Evolutionary conservation across 2,888 invertebrate genomes (phyloP).

Genomic region (Rhagophthalmus giganteus): DNA sequence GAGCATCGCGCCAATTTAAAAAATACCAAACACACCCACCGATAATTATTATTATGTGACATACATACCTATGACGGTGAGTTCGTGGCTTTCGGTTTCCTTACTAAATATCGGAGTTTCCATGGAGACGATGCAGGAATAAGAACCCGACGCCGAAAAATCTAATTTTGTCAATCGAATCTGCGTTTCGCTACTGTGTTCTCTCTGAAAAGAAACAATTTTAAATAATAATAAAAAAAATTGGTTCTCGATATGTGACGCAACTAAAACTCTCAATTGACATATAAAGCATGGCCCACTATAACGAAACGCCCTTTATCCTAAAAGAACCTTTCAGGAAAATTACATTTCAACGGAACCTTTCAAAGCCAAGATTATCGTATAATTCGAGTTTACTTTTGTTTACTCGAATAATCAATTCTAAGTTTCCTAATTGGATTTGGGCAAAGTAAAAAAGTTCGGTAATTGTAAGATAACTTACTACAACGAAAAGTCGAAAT

Average conservation of each 20-base stretch:
- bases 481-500: slow-evolving; percentile 7
- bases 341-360: no score
- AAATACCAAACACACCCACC: no score
- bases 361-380: no score
- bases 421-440: slow-evolving; percentile 14
- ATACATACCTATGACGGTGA: slow-evolving; percentile 79
- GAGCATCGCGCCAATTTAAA: no score
- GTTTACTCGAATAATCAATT: slow-evolving; percentile 13
- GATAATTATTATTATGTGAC: no score
- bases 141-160: slow-evolving; percentile 76
- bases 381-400: slow-evolving; percentile 2
- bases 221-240: slow-evolving; percentile 4
- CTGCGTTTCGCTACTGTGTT: slow-evolving; percentile 68
- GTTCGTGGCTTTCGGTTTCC: slow-evolving; percentile 73
- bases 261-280: neutral
- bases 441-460: neutral
- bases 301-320: neutral
- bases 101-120: slow-evolving; percentile 82
- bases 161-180: slow-evolving; percentile 73
- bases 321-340: neutral
- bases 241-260: slow-evolving; percentile 1
- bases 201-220: slow-evolving; percentile 60
- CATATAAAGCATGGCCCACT: neutral
- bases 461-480: slow-evolving; percentile 1
- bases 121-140: slow-evolving; percentile 81